phyloP scores from a whole-genome alignment of 2,113 vertebrate genomes.

The Siniperca knerii region DNA sequence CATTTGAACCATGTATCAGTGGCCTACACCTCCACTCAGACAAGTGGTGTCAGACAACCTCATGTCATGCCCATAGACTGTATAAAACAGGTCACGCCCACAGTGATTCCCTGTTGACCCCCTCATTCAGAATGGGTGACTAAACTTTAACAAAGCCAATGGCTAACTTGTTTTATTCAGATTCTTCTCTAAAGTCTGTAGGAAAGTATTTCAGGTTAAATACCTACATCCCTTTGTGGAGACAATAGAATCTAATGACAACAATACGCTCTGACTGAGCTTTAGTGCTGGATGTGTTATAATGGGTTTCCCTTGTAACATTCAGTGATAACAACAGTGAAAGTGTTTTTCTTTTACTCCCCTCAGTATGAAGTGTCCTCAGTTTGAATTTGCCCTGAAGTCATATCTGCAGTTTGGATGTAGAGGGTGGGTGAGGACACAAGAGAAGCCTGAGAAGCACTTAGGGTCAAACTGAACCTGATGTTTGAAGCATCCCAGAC shows the following conservation, averaged over 20 bases:
- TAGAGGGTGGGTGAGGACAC: constrained; percentile 14
- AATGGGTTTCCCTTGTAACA: constrained; percentile 22
- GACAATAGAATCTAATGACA: not conserved
- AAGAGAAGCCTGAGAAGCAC: constrained; percentile 9
- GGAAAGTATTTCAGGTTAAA: not conserved
- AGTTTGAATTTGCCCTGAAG: constrained; percentile 30
- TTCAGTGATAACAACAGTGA: constrained; percentile 2
- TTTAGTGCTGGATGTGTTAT: not conserved
- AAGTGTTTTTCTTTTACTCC: not conserved
- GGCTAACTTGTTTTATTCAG: too few species aligned
- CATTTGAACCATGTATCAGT: not conserved
- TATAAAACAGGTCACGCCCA: not conserved
- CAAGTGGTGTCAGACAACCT: not conserved
- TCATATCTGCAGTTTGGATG: constrained; percentile 30
- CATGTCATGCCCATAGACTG: not conserved
- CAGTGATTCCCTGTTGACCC: not conserved
- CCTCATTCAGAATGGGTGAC: not conserved
- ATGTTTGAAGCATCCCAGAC: constrained; percentile 2
- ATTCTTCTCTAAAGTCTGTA: not conserved
- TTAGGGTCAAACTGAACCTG: constrained; percentile 22
- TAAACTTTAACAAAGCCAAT: not conserved
- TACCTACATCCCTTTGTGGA: not conserved
- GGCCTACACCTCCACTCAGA: not conserved
- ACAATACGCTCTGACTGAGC: not conserved
- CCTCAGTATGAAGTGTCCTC: not conserved